A percentile compares a stretch with the other conserved stretches of the same genome.
These are phyloP conservation scores for Eledona agricola DNA, from an alignment of 2,888 invertebrate genomes.

Conservation along the genomic window DNA sequence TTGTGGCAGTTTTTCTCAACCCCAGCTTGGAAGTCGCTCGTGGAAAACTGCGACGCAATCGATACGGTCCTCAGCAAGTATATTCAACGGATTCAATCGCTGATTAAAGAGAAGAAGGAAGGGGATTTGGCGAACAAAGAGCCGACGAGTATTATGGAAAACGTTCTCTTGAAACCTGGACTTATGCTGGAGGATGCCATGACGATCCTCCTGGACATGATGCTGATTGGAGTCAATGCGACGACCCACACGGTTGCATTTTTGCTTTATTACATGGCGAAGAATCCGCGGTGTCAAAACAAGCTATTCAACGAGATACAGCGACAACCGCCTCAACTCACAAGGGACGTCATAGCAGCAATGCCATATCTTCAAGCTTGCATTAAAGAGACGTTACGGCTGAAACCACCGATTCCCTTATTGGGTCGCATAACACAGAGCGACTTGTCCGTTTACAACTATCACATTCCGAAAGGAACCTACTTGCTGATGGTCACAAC, in stretches of 20 bases:
- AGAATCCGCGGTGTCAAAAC: constrained; percentile 71
- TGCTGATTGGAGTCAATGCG: constrained; percentile 73
- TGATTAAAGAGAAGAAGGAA: constrained; percentile 53
- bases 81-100: constrained; percentile 62
- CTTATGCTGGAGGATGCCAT: constrained; percentile 70
- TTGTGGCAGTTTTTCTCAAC: constrained; percentile 73
- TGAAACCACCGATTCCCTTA: constrained; percentile 73
- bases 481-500: constrained; percentile 72
- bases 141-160: constrained; percentile 64
- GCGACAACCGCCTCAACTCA: constrained; percentile 42
- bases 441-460: constrained; percentile 69
- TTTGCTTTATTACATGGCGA: constrained; percentile 73
- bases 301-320: constrained; percentile 70
- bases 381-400: constrained; percentile 70
- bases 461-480: constrained; percentile 67
- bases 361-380: constrained; percentile 71
- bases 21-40: constrained; percentile 67
- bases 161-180: constrained; percentile 66
- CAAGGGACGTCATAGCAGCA: constrained; percentile 48
- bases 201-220: constrained; percentile 72
- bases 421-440: constrained; percentile 69
- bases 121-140: constrained; percentile 31
- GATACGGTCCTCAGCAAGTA: constrained; percentile 72
- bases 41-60: constrained; percentile 69
- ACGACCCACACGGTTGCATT: constrained; percentile 71